phyloP scores from a whole-genome alignment of 2,797 vertebrate genomes.

The Myotis daubentonii region DNA sequence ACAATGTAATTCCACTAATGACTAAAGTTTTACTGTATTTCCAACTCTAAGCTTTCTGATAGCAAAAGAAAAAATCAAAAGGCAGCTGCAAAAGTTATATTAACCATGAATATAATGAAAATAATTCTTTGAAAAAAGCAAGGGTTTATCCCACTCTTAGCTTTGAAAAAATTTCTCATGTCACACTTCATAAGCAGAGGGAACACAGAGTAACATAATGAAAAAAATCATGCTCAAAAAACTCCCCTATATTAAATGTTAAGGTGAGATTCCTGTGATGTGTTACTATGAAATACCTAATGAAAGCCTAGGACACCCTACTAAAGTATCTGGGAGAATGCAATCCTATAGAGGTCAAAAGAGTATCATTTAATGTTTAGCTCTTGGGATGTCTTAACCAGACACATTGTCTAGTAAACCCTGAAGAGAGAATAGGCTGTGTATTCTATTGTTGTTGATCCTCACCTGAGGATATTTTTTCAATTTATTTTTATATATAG shows the following conservation, averaged over 20 bases:
- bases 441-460: background rate
- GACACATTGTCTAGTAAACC: background rate
- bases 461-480: too few species aligned
- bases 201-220: background rate
- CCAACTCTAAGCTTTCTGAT: background rate
- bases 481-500: too few species aligned
- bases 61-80: background rate
- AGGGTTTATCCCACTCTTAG: slow-evolving; percentile 4
- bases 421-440: background rate
- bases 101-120: slow-evolving; percentile 26
- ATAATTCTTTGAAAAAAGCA: slow-evolving; percentile 7
- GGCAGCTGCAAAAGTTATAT: background rate
- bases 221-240: background rate
- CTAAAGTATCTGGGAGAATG: background rate
- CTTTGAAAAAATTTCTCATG: slow-evolving; percentile 39
- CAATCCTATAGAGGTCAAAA: background rate
- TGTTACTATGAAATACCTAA: background rate
- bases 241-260: slow-evolving; percentile 15
- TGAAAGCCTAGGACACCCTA: background rate
- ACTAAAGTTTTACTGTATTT: slow-evolving; percentile 26
- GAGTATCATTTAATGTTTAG: background rate
- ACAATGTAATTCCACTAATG: background rate
- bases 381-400: background rate
- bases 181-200: background rate
- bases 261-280: background rate